A percentile compares a stretch with the other conserved stretches of the same genome.
phyloP scores from a whole-genome alignment of 1,140 invertebrate species.

The Drosophila sp. region DNA sequence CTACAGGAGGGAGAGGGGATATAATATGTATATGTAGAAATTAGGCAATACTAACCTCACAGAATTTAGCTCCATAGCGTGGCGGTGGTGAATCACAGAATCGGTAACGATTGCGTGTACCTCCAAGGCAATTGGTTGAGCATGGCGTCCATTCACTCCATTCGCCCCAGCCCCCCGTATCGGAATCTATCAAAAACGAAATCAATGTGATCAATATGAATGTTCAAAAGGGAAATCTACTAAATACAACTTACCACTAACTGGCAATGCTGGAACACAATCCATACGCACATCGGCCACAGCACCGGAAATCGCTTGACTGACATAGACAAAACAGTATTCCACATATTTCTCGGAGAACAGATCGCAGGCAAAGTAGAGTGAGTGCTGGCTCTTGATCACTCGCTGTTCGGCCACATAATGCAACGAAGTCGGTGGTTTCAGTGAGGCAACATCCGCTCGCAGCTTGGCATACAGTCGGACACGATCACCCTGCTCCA shows the following conservation, averaged over 20 bases:
- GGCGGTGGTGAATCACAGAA: constrained; percentile 93
- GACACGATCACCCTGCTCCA: constrained; percentile 89
- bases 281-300: constrained; percentile 91
- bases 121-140: constrained; percentile 90
- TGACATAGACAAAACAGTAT: constrained; percentile 94
- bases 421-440: constrained; percentile 85
- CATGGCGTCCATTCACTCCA: constrained; percentile 94
- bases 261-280: constrained; percentile 90
- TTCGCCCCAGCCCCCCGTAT: constrained; percentile 90
- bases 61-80: constrained; percentile 92
- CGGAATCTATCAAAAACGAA: constrained; percentile 85
- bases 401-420: constrained; percentile 87
- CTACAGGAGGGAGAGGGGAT: neutral
- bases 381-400: constrained; percentile 87
- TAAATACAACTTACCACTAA: constrained; percentile 86
- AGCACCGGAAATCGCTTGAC: constrained; percentile 90
- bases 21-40: neutral
- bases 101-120: constrained; percentile 90
- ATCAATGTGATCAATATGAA: too few relatives aligned
- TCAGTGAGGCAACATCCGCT: constrained; percentile 87
- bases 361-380: constrained; percentile 91
- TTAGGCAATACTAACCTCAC: constrained; percentile 86
- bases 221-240: too few relatives aligned
- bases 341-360: constrained; percentile 92
- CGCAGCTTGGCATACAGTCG: constrained; percentile 88